Percentiles rank a stretch among this genome's conserved stretches.
These are phyloP conservation scores for Fringilla coelebs DNA, from an alignment of 2,797 vertebrate species.

Conservation along the genomic window DNA sequence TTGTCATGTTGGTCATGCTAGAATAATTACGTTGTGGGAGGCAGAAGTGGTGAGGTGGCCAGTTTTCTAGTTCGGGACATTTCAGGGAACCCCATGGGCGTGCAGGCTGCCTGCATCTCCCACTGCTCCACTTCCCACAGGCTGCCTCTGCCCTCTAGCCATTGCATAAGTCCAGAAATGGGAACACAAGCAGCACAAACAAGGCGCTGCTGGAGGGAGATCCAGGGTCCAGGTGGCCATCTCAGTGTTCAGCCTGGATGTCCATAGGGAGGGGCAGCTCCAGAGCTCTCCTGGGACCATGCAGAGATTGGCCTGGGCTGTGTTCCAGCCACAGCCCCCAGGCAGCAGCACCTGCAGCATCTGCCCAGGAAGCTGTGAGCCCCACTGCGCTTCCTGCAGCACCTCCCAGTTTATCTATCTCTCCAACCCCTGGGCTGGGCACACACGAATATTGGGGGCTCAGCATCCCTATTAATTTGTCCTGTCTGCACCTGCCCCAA, in stretches of 20 bases:
- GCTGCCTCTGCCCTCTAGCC: neutral
- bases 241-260: neutral
- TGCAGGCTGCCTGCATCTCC: neutral
- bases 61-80: conserved; percentile 11
- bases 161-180: neutral
- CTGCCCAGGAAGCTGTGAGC: neutral
- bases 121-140: neutral
- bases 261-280: neutral
- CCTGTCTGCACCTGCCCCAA: neutral
- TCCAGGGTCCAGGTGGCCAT: neutral
- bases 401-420: neutral
- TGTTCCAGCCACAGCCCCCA: neutral
- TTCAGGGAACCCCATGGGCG: neutral
- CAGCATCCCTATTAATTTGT: neutral
- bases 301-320: neutral
- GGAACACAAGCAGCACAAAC: neutral
- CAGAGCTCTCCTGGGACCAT: neutral
- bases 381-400: neutral
- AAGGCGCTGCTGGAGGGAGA: neutral
- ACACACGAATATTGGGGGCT: neutral
- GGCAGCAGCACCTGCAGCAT: neutral
- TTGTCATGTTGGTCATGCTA: conserved; percentile 15
- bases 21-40: conserved; percentile 8
- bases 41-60: neutral
- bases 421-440: neutral